Conservation (phyloP, 2,888 invertebrate species). For the Malacosoma neustria region DNA sequence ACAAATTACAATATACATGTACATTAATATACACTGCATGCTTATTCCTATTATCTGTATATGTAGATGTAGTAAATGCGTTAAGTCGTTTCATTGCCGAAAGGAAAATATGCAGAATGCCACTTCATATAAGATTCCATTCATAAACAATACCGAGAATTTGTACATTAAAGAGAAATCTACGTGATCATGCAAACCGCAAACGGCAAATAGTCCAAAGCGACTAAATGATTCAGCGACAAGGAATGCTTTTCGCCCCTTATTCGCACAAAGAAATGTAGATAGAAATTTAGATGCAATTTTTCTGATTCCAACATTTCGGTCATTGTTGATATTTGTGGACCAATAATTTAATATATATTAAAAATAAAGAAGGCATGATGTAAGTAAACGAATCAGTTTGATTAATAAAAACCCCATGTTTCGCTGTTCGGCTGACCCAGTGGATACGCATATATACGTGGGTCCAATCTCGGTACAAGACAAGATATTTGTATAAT, state of each 20-base stretch:
- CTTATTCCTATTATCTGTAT: neutral
- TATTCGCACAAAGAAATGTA: too few relatives aligned
- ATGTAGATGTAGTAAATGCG: neutral
- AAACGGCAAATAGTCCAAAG: neutral
- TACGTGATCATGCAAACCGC: neutral
- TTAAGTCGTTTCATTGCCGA: neutral
- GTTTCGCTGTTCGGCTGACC: too few relatives aligned
- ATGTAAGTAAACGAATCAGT: too few relatives aligned
- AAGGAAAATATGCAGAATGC: neutral
- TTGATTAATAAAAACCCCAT: too few relatives aligned
- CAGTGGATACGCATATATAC: too few relatives aligned
- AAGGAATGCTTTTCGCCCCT: neutral
- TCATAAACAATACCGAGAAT: neutral
- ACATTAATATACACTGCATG: neutral
- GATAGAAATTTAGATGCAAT: too few relatives aligned
- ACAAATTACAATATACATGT: slow-evolving; percentile 8
- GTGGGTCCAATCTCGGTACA: too few relatives aligned
- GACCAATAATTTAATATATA: too few relatives aligned
- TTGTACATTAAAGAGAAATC: neutral
- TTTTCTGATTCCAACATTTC: too few relatives aligned
- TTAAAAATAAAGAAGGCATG: too few relatives aligned
- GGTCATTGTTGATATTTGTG: too few relatives aligned
- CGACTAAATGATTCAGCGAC: neutral
- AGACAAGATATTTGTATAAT: too few relatives aligned
- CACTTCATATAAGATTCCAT: neutral